Evolutionary conservation across 2,888 invertebrate species (phyloP).

Genomic region (Alloplasta piceator): DNA sequence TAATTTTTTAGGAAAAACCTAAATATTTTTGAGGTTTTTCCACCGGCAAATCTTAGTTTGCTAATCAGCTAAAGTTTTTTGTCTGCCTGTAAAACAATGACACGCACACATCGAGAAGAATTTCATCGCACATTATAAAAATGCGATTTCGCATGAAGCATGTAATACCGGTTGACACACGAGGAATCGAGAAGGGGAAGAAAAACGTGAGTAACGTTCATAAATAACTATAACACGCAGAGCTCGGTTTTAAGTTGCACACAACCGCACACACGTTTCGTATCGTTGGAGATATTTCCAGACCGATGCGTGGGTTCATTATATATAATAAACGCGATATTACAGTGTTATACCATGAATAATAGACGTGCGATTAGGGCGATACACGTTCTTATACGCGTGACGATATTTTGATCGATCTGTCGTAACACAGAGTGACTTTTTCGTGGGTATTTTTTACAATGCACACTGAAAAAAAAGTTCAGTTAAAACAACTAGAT

Average conservation of each 20-base stretch:
- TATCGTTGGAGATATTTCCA: conserved; percentile 53
- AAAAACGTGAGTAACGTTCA: conserved; percentile 56
- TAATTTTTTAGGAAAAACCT: too few relatives aligned
- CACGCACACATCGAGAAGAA: background rate
- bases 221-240: conserved; percentile 49
- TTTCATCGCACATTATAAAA: background rate
- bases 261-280: conserved; percentile 21
- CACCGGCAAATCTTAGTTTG: too few relatives aligned
- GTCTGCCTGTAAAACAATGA: background rate
- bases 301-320: conserved; percentile 31
- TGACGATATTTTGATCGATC: conserved; percentile 38
- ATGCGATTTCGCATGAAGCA: conserved; percentile 4
- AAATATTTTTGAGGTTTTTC: too few relatives aligned
- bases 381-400: conserved; percentile 20
- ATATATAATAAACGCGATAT: conserved; percentile 35
- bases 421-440: conserved; percentile 7
- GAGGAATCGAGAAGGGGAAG: conserved; percentile 28
- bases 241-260: conserved; percentile 27
- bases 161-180: conserved; percentile 8
- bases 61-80: too few relatives aligned
- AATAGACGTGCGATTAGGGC: background rate
- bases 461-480: too few relatives aligned
- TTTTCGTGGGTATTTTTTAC: conserved; percentile 11
- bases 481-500: too few relatives aligned
- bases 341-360: background rate